A percentile compares a stretch with the other conserved stretches of the same genome.
Evolutionary conservation across 2,113 vertebrate genomes (phyloP).

Genomic region (Pelecanus crispus): DNA sequence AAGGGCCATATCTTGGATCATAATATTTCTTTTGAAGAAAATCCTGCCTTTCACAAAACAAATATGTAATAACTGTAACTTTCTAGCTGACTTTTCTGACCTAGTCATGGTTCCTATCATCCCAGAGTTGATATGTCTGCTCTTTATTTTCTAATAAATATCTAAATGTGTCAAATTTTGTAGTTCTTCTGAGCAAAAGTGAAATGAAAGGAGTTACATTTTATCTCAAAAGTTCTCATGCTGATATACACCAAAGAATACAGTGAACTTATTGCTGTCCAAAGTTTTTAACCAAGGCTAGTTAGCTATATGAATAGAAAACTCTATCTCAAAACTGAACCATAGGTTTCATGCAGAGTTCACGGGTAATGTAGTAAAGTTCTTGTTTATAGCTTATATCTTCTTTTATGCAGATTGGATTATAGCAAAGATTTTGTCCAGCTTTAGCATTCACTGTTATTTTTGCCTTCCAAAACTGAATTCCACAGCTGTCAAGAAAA

Average conservation of each 20-base stretch:
- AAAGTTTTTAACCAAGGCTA: neutral
- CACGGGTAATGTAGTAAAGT: neutral
- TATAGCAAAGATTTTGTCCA: neutral
- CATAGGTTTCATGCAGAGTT: neutral
- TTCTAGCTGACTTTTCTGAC: neutral
- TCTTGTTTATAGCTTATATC: neutral
- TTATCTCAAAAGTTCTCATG: neutral
- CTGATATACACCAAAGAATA: neutral
- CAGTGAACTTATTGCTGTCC: neutral
- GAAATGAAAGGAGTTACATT: neutral
- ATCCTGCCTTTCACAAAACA: neutral
- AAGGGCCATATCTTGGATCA: neutral
- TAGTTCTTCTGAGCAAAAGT: neutral
- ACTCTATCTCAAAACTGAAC: neutral
- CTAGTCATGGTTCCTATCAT: neutral
- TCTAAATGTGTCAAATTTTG: neutral
- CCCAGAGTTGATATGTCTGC: neutral
- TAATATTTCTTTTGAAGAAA: neutral
- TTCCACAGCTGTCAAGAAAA: constrained; percentile 7
- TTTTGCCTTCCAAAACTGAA: neutral
- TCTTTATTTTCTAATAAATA: neutral
- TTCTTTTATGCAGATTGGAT: neutral
- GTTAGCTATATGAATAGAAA: neutral
- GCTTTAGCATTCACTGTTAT: neutral
- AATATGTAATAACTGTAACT: neutral